phyloP scores from a whole-genome alignment of 1,140 invertebrate species.

The Sycophaga agraensis region DNA sequence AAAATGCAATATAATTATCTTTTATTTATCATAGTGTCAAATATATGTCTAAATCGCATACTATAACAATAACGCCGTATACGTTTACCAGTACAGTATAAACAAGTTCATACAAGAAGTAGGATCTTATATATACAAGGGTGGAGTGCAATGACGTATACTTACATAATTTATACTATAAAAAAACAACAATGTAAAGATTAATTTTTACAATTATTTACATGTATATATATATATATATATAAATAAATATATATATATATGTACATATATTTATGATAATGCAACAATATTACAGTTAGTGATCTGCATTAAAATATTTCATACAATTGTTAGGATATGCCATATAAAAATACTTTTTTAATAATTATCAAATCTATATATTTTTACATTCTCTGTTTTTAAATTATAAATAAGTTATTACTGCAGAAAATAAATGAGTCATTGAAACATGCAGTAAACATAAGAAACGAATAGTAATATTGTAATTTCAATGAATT shows the following conservation, averaged over 20 bases:
- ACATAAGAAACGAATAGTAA: no score
- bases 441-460: no score
- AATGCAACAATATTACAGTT: no score
- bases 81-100: conserved; percentile 10
- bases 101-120: not conserved
- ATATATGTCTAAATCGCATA: not conserved
- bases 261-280: not conserved
- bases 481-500: no score
- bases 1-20: no score
- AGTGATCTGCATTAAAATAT: not conserved
- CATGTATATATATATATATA: not conserved
- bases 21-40: not conserved
- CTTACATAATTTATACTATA: not conserved
- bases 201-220: conserved; percentile 1
- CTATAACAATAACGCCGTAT: not conserved
- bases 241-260: not conserved
- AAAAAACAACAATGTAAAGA: no score
- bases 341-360: conserved; percentile 5
- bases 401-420: conserved; percentile 12
- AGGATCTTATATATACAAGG: not conserved
- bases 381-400: no score
- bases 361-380: conserved; percentile 2
- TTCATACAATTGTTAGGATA: conserved; percentile 6
- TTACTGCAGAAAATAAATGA: no score
- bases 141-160: conserved; percentile 18